Percentiles rank a stretch among this genome's conserved stretches.
Evolutionary conservation across 1,140 invertebrate species (phyloP).

Genomic region (Parapsyche elsis): DNA sequence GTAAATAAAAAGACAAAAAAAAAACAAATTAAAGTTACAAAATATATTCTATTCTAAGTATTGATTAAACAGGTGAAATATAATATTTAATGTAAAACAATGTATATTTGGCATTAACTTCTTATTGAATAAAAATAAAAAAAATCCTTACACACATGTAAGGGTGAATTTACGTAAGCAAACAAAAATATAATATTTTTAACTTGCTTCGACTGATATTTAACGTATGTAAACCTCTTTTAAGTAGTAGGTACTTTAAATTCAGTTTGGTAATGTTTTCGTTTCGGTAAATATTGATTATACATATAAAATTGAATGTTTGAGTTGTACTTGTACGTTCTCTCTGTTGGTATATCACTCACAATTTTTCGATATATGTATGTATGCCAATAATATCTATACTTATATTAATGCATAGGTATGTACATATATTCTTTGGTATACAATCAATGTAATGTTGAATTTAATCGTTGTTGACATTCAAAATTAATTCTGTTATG

Average conservation of each 20-base stretch:
- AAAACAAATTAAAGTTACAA: slow-evolving; percentile 48
- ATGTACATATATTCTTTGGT: not conserved
- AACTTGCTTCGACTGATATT: slow-evolving; percentile 40
- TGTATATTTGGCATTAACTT: slow-evolving; percentile 28
- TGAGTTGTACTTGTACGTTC: not conserved
- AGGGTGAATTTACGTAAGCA: slow-evolving; percentile 7
- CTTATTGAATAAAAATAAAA: not conserved
- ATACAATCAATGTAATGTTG: not conserved
- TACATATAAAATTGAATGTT: not conserved
- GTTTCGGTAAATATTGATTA: not conserved
- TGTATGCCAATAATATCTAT: not conserved
- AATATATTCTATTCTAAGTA: slow-evolving; percentile 47
- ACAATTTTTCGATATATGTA: slow-evolving; percentile 6
- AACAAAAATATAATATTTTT: slow-evolving; percentile 31
- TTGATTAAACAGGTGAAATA: slow-evolving; percentile 49
- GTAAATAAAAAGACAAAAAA: slow-evolving; percentile 35
- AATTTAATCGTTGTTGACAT: slow-evolving; percentile 14
- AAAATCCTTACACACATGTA: not conserved
- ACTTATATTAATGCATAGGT: not conserved
- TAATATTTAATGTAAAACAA: slow-evolving; percentile 22
- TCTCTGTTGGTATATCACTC: not conserved
- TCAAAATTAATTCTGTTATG: not conserved
- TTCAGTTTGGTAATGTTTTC: not conserved
- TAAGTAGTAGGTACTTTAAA: slow-evolving; percentile 10
- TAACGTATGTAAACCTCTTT: slow-evolving; percentile 16